Base-by-base conservation (phyloP, 2,888 invertebrate genomes). In the Perdita meconis region DNA sequence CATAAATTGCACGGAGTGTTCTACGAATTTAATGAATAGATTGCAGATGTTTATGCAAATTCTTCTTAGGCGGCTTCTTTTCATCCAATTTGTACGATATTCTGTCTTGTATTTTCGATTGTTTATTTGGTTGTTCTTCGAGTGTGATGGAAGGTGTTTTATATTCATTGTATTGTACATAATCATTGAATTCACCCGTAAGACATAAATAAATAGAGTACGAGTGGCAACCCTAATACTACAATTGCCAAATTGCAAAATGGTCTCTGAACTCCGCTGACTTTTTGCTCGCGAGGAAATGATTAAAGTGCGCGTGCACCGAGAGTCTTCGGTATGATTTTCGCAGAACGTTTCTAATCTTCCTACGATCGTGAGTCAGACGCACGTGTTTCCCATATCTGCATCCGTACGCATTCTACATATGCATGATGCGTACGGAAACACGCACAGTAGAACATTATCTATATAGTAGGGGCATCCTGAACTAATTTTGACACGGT, bases 301-400 rank as follows among this genome's bases (percentile, higher is more conserved):
- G 26, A 44, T 13, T 5, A 19, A 22, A 42, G 68, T 51, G 56
- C 75, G 12, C 30, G 34, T 2, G 50, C 51, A 53, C 64, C 44
- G 6, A 38, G n/a, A 36, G 79, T 66, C 34, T 10, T n/a, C 26
- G 42, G 8, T 2, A 34, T 51, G 26, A 61, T 61, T 76, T 61
- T 12, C 36, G 38, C 34, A 36, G 51, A 44, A 42, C 26, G 44
- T 24, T 44, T 68, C 44, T 2, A 26, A 63, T 57, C 40, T 16
- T 19, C 24, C 8, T 34, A 50, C n/a, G n/a, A n/a, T n/a, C n/a
- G n/a, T 56, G 60, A 67, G 40, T 55, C 56, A 60, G 38, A 42
- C 6, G 19, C 77, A 50, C 63, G 53, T 53, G 57, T 59, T 1
- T 13, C 12, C 26, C 13, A n/a, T 63, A 67, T 75, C 40, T 66